Conservation (phyloP, 2,888 invertebrate species). For the Luperina nickerlii region DNA sequence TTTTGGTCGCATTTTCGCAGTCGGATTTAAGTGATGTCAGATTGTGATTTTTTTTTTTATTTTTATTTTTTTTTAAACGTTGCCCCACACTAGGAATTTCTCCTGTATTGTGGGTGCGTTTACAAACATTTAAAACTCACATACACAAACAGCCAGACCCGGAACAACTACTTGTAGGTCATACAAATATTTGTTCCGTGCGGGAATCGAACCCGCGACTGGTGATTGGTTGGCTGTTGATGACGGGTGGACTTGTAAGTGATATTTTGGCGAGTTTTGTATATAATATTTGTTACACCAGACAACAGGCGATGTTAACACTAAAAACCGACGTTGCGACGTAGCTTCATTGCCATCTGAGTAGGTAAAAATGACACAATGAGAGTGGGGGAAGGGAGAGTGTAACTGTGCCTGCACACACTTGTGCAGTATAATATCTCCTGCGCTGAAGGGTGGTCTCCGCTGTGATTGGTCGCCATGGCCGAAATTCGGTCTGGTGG, state of each 20-base stretch:
- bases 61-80: too few relatives aligned
- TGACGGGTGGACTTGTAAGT: neutral
- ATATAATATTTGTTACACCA: neutral
- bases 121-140: too few relatives aligned
- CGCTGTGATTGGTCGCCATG: too few relatives aligned
- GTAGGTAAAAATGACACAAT: neutral
- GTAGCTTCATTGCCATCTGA: neutral
- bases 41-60: too few relatives aligned
- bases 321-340: neutral
- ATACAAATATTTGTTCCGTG: too few relatives aligned
- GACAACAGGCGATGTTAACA: neutral
- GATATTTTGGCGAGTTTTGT: neutral
- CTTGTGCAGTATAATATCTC: neutral
- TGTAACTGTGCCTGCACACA: neutral
- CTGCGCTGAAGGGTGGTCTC: neutral
- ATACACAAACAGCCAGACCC: too few relatives aligned
- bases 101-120: too few relatives aligned
- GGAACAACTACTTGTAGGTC: too few relatives aligned
- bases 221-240: neutral
- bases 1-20: conserved; percentile 37
- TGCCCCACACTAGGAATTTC: too few relatives aligned
- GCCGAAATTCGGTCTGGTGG: too few relatives aligned
- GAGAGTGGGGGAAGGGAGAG: neutral
- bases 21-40: conserved; percentile 15
- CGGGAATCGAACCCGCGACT: too few relatives aligned